Conservation (phyloP, 2,888 invertebrate genomes). For the Eristalis arbustorum region DNA sequence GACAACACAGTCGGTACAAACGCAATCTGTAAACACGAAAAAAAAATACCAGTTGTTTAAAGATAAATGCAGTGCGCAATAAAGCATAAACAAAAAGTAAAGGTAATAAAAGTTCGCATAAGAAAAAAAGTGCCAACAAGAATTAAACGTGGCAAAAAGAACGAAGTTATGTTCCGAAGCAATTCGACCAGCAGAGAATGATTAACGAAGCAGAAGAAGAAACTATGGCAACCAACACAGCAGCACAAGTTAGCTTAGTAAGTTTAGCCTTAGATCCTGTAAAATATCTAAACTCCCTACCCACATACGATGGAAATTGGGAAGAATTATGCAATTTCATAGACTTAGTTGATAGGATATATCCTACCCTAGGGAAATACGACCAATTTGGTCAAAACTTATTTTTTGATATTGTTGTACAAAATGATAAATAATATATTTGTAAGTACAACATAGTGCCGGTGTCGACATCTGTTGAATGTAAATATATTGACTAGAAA, state of each 20-base stretch:
- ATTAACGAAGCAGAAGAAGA: neutral
- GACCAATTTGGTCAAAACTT: neutral
- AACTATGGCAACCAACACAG: neutral
- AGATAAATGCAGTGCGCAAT: too few relatives aligned
- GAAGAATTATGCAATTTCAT: slow-evolving; percentile 7
- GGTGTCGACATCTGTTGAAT: too few relatives aligned
- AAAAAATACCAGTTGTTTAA: too few relatives aligned
- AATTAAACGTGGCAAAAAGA: too few relatives aligned
- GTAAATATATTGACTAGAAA: too few relatives aligned
- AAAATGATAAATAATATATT: too few relatives aligned
- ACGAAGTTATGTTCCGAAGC: neutral
- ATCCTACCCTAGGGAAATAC: neutral
- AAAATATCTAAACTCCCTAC: neutral
- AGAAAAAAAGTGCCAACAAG: too few relatives aligned
- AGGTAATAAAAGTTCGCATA: too few relatives aligned
- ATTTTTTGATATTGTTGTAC: slow-evolving; percentile 15
- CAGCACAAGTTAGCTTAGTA: neutral
- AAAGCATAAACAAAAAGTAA: too few relatives aligned
- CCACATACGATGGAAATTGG: neutral
- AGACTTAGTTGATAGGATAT: slow-evolving; percentile 10
- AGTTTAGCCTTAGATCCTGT: slow-evolving; percentile 2
- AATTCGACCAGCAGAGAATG: neutral
- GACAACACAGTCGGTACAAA: too few relatives aligned
- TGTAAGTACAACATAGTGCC: too few relatives aligned
- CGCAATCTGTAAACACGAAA: too few relatives aligned